Conservation (phyloP, 2,888 invertebrate genomes). For the Ophioninae sp. region DNA sequence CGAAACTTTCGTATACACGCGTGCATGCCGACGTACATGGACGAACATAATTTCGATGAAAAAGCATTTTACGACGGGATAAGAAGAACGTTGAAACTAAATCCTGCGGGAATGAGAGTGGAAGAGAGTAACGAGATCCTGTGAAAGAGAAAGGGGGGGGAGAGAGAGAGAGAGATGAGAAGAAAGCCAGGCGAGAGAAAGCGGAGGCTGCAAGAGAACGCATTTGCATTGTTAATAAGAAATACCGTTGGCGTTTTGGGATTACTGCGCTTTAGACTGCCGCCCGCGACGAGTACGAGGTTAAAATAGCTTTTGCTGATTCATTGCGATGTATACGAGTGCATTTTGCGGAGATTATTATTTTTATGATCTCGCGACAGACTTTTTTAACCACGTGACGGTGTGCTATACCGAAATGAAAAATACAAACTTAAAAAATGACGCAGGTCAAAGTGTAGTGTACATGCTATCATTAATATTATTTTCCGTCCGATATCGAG, state of each 20-base stretch:
- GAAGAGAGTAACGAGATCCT: constrained; percentile 45
- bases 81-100: constrained; percentile 61
- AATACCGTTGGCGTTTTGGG: constrained; percentile 41
- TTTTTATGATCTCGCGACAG: constrained; percentile 35
- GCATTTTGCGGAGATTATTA: constrained; percentile 33
- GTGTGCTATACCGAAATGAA: constrained; percentile 3
- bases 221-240: constrained; percentile 63
- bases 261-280: constrained; percentile 27
- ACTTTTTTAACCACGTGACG: background rate
- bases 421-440: constrained; percentile 28
- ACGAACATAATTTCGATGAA: constrained; percentile 44
- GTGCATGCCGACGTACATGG: background rate
- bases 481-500: constrained; percentile 39
- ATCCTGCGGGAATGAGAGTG: constrained; percentile 61
- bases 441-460: constrained; percentile 12
- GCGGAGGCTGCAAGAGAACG: constrained; percentile 23
- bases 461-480: constrained; percentile 52
- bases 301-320: constrained; percentile 41
- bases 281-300: background rate
- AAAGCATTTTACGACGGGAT: constrained; percentile 62
- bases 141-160: constrained; percentile 15
- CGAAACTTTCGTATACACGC: background rate
- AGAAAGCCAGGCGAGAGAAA: constrained; percentile 8
- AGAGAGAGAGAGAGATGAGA: background rate
- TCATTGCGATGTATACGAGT: constrained; percentile 37